Conservation (phyloP, 2,888 invertebrate genomes). For the Callyntrura sp. region DNA sequence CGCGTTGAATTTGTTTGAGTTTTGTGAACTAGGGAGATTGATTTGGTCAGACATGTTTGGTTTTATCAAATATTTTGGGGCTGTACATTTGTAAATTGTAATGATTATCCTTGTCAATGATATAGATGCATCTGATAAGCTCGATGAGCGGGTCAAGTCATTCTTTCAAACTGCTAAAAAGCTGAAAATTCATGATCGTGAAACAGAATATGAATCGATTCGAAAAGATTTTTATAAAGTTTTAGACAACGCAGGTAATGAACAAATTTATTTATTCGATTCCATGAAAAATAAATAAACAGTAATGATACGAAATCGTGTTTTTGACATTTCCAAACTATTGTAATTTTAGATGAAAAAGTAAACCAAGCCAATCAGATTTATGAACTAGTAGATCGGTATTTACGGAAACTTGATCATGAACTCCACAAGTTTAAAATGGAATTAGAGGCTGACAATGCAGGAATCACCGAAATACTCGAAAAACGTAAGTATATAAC, state of each 20-base stretch:
- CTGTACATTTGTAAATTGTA: background rate
- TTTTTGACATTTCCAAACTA: conserved; percentile 26
- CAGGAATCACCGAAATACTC: conserved; percentile 97
- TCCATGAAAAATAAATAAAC: too few species aligned
- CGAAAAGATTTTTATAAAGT: conserved; percentile 95
- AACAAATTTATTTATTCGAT: too few species aligned
- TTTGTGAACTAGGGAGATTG: too few species aligned
- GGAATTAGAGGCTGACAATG: conserved; percentile 99
- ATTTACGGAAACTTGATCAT: conserved; percentile 93
- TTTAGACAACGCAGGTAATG: conserved; percentile 92
- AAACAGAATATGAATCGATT: conserved; percentile 93
- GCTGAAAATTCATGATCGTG: conserved; percentile 90
- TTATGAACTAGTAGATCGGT: conserved; percentile 97
- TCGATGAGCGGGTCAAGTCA: conserved; percentile 94
- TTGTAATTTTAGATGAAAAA: conserved; percentile 91
- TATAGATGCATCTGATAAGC: conserved; percentile 94
- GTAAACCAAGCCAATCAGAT: conserved; percentile 97
- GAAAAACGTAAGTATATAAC: conserved; percentile 93
- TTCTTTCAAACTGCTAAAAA: conserved; percentile 95
- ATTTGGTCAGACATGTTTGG: too few species aligned
- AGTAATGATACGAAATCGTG: too few species aligned
- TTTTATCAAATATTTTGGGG: too few species aligned
- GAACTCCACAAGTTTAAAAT: conserved; percentile 99
- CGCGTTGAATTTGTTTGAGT: too few species aligned
- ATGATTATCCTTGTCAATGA: background rate